Evolutionary conservation across 2,113 vertebrate genomes (phyloP).

Genomic region (Maccullochella peelii): DNA sequence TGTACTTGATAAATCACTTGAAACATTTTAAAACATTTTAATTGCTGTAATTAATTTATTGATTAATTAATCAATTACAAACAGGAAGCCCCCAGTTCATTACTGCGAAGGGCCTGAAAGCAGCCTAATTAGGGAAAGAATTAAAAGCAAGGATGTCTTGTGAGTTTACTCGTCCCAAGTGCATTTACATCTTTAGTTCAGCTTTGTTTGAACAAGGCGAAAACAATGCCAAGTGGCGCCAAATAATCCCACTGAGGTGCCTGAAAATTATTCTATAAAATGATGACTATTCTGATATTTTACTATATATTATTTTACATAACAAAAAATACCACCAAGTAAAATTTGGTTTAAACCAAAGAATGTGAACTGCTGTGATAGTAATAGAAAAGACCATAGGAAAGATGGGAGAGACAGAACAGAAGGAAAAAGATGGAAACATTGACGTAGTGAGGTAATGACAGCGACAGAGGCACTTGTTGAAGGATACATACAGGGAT

Average conservation of each 20-base stretch:
- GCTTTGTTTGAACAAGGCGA: background rate
- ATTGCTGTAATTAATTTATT: constrained; percentile 21
- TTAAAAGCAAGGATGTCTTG: constrained; percentile 13
- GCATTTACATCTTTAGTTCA: background rate
- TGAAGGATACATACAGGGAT: constrained; percentile 15
- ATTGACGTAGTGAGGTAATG: background rate
- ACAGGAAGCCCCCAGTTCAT: background rate
- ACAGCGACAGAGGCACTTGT: constrained; percentile 19
- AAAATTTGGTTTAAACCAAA: background rate
- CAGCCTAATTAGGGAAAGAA: background rate
- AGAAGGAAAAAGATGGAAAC: constrained; percentile 1
- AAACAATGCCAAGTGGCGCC: background rate
- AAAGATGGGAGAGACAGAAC: constrained; percentile 1
- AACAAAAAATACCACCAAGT: background rate
- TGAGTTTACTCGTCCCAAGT: background rate
- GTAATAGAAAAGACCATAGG: background rate
- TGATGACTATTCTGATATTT: background rate
- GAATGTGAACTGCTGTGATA: background rate
- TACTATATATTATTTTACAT: no score
- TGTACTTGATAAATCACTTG: constrained; percentile 12
- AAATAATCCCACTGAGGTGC: background rate
- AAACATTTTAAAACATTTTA: constrained; percentile 1
- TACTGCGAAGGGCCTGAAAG: background rate
- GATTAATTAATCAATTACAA: background rate
- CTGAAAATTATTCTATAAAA: background rate